Conservation (phyloP, 2,797 vertebrate species). For the Esox masquinongy region DNA sequence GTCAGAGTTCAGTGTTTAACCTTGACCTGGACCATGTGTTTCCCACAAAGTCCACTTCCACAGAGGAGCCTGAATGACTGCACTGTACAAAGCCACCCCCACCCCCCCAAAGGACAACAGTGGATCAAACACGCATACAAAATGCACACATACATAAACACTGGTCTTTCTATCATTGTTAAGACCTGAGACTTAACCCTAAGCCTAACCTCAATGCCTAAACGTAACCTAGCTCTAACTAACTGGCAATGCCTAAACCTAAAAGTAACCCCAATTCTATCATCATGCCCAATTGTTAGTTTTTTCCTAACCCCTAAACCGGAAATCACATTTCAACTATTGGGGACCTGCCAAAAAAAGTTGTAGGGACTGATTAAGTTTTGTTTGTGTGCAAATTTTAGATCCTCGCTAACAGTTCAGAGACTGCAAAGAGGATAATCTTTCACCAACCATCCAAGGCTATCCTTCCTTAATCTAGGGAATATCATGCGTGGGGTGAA, state of each 20-base stretch:
- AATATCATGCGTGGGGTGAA: background rate
- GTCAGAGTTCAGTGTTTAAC: background rate
- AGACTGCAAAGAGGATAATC: background rate
- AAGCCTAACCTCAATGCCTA: too few species aligned
- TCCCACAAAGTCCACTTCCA: slow-evolving; percentile 2
- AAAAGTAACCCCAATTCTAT: too few species aligned
- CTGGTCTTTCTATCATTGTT: background rate
- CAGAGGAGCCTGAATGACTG: background rate
- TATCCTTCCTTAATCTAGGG: background rate
- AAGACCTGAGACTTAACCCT: too few species aligned
- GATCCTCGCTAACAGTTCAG: too few species aligned
- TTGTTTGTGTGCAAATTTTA: background rate
- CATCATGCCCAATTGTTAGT: too few species aligned
- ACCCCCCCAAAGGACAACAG: background rate
- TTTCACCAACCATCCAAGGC: background rate
- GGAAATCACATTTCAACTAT: too few species aligned
- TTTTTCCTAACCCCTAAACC: too few species aligned
- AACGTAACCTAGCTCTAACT: too few species aligned
- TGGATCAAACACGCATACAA: background rate
- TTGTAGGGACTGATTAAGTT: background rate
- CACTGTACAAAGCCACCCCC: background rate
- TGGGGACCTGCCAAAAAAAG: too few species aligned
- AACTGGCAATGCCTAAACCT: too few species aligned
- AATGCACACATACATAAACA: background rate
- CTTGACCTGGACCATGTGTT: background rate